Conservation (phyloP, 2,113 vertebrate species). For the Gracilinanus agilis region DNA sequence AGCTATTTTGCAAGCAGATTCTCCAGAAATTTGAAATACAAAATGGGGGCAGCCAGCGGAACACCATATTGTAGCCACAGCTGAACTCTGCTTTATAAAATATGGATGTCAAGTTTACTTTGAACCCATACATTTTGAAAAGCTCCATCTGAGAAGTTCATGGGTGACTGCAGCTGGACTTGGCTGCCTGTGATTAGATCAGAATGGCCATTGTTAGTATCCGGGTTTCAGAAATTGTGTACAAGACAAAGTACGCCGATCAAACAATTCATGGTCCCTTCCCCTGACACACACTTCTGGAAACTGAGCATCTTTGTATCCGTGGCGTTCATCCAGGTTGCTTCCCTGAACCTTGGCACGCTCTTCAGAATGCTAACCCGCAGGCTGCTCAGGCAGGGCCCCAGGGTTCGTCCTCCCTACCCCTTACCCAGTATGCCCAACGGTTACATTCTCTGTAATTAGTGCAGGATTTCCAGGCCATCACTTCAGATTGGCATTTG, state of each 20-base stretch:
- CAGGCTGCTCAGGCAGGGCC: background rate
- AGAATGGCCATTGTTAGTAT: background rate
- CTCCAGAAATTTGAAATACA: constrained; percentile 9
- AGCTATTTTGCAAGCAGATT: constrained; percentile 34
- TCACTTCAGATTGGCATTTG: background rate
- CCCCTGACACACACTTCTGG: background rate
- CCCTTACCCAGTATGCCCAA: background rate
- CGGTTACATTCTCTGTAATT: background rate
- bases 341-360: background rate
- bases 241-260: background rate
- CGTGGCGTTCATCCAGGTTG: background rate
- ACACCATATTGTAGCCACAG: background rate
- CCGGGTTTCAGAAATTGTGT: background rate
- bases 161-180: constrained; percentile 5
- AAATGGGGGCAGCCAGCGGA: constrained; percentile 38
- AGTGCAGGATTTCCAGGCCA: background rate
- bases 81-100: constrained; percentile 56
- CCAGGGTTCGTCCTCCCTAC: background rate
- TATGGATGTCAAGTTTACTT: constrained; percentile 66
- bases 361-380: background rate
- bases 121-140: constrained; percentile 51
- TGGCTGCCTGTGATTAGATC: background rate
- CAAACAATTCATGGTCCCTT: background rate
- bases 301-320: background rate
- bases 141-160: constrained; percentile 37